Evolutionary conservation across 2,888 invertebrate species (phyloP).

Genomic region (Drosophila paucipuncta): DNA sequence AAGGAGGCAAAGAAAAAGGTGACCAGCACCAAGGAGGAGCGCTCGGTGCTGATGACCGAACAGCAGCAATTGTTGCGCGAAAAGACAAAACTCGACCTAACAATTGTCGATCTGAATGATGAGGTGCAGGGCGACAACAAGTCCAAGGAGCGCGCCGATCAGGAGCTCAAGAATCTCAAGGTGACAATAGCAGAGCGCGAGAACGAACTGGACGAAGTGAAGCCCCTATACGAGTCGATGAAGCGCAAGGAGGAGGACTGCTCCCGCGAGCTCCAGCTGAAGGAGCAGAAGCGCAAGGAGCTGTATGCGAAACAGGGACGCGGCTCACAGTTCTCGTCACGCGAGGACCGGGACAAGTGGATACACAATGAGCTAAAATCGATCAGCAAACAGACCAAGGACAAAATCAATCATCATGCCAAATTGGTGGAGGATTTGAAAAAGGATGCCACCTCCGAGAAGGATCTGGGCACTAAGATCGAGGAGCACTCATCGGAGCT

Average conservation of each 20-base stretch:
- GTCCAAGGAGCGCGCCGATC: conserved; percentile 95
- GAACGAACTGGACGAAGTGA: conserved; percentile 94
- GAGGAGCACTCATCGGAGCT: conserved; percentile 89
- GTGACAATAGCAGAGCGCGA: conserved; percentile 96
- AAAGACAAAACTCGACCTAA: conserved; percentile 97
- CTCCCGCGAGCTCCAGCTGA: conserved; percentile 93
- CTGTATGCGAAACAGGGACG: conserved; percentile 99
- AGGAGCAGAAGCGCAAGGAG: conserved; percentile 98
- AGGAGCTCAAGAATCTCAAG: conserved; percentile 93
- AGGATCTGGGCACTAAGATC: conserved; percentile 87
- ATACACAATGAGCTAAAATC: conserved; percentile 97
- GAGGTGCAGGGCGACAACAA: conserved; percentile 98
- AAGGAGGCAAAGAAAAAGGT: conserved; percentile 97
- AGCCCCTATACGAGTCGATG: conserved; percentile 97
- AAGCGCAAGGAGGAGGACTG: conserved; percentile 97
- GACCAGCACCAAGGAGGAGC: conserved; percentile 94
- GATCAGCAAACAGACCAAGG: conserved; percentile 96
- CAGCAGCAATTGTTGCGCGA: conserved; percentile 96
- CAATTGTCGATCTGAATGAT: conserved; percentile 97
- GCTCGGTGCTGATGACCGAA: conserved; percentile 95
- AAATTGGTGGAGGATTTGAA: conserved; percentile 95
- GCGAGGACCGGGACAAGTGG: conserved; percentile 98
- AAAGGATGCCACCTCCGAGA: conserved; percentile 93
- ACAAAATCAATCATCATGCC: conserved; percentile 96
- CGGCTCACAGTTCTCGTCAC: conserved; percentile 97